phyloP scores from a whole-genome alignment of 2,888 invertebrate species.

The Amiota communis region DNA sequence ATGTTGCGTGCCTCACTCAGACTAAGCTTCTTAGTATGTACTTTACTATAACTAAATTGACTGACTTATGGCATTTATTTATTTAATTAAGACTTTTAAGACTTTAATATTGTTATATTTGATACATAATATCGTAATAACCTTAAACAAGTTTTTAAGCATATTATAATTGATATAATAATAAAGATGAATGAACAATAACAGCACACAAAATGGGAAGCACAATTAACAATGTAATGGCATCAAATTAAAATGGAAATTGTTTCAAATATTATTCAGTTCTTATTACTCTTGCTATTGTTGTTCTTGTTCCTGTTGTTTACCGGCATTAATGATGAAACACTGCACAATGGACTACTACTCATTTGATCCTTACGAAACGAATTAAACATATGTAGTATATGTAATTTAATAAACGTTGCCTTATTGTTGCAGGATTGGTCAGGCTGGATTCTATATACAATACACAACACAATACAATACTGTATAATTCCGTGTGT shows the following conservation, averaged over 20 bases:
- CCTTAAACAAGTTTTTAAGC: no score
- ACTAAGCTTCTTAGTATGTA: neutral
- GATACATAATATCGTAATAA: neutral
- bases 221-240: neutral
- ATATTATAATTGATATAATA: no score
- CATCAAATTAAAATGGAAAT: conserved; percentile 11
- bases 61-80: neutral
- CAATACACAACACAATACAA: neutral
- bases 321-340: neutral
- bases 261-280: conserved; percentile 13
- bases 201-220: no score
- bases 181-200: no score
- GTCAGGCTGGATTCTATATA: neutral
- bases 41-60: neutral
- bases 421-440: neutral
- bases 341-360: neutral
- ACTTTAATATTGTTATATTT: neutral
- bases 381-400: no score
- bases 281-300: neutral
- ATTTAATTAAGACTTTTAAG: conserved; percentile 10
- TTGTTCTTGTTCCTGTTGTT: neutral
- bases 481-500: no score
- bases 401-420: conserved; percentile 17
- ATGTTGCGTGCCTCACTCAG: neutral
- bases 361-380: conserved; percentile 4